Percentiles rank a stretch among this genome's conserved stretches.
Conservation (phyloP, 2,797 vertebrate genomes). For the Neoniphon sammara region DNA sequence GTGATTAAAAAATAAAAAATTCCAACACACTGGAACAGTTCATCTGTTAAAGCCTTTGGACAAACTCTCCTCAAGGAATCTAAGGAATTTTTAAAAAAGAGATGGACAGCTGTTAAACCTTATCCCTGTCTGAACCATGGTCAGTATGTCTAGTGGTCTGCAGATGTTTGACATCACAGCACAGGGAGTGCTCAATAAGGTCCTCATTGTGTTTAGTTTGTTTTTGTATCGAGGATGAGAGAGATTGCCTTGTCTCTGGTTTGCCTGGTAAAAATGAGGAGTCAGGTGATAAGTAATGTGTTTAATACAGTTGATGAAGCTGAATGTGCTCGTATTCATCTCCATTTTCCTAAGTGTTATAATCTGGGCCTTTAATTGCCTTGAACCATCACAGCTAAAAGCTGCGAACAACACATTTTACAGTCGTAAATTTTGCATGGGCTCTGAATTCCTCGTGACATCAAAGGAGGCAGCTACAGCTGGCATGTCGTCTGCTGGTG, state of each 20-base stretch:
- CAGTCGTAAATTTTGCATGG: slow-evolving; percentile 42
- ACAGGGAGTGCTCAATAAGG: slow-evolving; percentile 50
- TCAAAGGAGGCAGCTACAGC: slow-evolving; percentile 64
- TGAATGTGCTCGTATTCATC: not conserved
- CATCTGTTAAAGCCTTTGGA: slow-evolving; percentile 65
- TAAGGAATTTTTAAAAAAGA: slow-evolving; percentile 64
- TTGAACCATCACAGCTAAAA: slow-evolving; percentile 30
- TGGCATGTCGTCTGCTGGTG: slow-evolving; percentile 55
- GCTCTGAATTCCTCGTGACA: slow-evolving; percentile 56
- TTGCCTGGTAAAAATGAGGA: too few species aligned
- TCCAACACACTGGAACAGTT: slow-evolving; percentile 8
- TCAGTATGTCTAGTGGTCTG: slow-evolving; percentile 51
- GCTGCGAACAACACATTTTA: slow-evolving; percentile 53
- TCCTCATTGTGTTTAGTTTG: slow-evolving; percentile 38
- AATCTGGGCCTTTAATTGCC: slow-evolving; percentile 14
- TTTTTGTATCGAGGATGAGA: slow-evolving; percentile 26
- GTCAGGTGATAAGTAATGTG: not conserved
- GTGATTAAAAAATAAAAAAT: slow-evolving; percentile 8
- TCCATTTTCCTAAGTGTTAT: slow-evolving; percentile 16
- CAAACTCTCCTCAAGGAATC: slow-evolving; percentile 61
- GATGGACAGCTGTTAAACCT: slow-evolving; percentile 72
- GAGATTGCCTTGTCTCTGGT: too few species aligned
- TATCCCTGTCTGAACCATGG: slow-evolving; percentile 71
- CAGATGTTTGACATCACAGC: slow-evolving; percentile 73
- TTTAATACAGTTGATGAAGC: not conserved